Conservation (phyloP, 2,113 vertebrate species). For the Glaucomys volans region DNA sequence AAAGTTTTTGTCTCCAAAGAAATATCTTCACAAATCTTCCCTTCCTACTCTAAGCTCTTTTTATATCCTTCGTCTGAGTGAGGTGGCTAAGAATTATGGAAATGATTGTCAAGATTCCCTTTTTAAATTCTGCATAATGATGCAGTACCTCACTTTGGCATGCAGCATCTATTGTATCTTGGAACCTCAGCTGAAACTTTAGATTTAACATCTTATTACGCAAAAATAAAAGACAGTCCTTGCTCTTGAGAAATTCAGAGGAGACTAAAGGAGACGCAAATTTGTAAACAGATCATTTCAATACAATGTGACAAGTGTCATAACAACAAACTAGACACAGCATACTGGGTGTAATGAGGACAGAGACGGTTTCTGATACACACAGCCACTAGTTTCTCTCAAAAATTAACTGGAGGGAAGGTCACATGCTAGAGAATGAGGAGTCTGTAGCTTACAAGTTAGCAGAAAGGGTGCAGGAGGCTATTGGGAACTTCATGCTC, state of each 20-base stretch:
- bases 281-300: not conserved
- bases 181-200: not conserved
- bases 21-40: constrained; percentile 14
- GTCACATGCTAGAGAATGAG: not conserved
- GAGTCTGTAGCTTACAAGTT: not conserved
- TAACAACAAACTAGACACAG: no score
- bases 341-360: not conserved
- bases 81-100: not conserved
- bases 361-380: not conserved
- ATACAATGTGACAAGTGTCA: not conserved
- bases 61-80: not conserved
- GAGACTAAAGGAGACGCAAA: not conserved
- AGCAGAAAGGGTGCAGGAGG: not conserved
- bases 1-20: not conserved
- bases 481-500: not conserved
- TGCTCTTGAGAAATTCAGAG: constrained; percentile 19
- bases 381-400: not conserved
- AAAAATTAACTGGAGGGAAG: not conserved
- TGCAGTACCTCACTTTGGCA: not conserved
- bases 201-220: constrained; percentile 7
- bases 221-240: not conserved
- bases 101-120: not conserved
- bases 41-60: not conserved
- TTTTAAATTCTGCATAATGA: not conserved
- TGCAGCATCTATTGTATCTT: not conserved